Evolutionary conservation across 92 coral and sea anemone species (phyloP), one percentile per base, ranked within the genome.

Genomic region (Phymanthus crucifer): DNA sequence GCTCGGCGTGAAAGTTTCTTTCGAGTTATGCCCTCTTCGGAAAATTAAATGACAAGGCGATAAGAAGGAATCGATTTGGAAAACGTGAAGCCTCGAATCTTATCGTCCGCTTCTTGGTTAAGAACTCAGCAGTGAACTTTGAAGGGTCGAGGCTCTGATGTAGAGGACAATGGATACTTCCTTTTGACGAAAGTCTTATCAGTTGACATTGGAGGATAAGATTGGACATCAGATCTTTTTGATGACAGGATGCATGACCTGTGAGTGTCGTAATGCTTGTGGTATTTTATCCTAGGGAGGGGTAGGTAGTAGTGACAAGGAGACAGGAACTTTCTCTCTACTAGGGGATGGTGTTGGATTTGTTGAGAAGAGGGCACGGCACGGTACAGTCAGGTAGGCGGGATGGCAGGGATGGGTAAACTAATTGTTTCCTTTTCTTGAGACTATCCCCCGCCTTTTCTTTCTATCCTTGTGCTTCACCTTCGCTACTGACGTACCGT

Each of bases 101-200:
- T 61, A 61, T 61, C 68, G 21, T 61, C 10, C 68, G 33, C 68
- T 27, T 61, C 48, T 40, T 71, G 75, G 57, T 71, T 71, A 33
- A n/a, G n/a, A n/a, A 40, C 75, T 40, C 75, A 71, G 75, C 1
- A 38, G 21, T 71, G 75, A 29, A 61, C 24, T 4, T 24, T 40
- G 17, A 31, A 23, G 56, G 75, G 75, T 71, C 75, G 36, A 23
- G 75, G 75, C 52, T 40, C 36, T 45, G 75, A 71, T 71, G 75
- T 71, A 71, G 56, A 40, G n/a, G 75, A 38, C 33, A 71, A 71
- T 40, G 52, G 75, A 71, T 71, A 71, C 75, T 71, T 71, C 75
- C 75, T 71, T 38, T 71, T 14, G 23, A 24, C 19, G 6, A 23
- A 71, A 29, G 23, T 71, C 50, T 29, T 61, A 61, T 61, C 68